Evolutionary conservation across 2,113 vertebrate genomes (phyloP), one percentile per base, ranked within the genome.

Genomic region (Otocyon megalotis): DNA sequence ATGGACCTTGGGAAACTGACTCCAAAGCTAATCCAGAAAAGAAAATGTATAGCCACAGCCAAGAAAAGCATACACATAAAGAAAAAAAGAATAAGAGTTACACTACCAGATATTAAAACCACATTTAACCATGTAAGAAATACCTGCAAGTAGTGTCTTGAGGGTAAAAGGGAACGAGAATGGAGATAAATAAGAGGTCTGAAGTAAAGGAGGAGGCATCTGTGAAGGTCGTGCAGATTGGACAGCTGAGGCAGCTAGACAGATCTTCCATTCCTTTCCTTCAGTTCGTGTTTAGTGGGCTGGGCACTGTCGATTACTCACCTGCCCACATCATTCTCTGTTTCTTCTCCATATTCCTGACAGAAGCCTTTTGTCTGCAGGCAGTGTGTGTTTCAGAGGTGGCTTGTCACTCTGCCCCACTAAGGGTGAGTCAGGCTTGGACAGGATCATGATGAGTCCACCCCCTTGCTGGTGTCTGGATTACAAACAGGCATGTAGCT

Each of bases 21-120:
- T 89, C 85, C 89, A 67, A 90, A 81, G 50, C 63, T 94, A 85
- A 94, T 48, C 50, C 32, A 20, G 72, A 74, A 81, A 94, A 54
- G 16, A 35, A 79, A 63, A 72, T 37, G 48, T 48, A 90, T 13
- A 19, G 20, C 7, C 50, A 83, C n/a, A 8, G 10, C 50, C 86
- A 69, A 20, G 43, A 65, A 54, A 72, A 60, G 48, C 30, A 86
- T 92, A 80, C 87, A 62, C n/a, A 15, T 28, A 88, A 77, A 76
- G 24, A 65, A 94, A 76, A 65, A 69, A 69, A 28, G 60, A 37
- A 32, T 17, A 60, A 65, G 28, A 43, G 53, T 89, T 92, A 37
- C 3, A 54, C 35, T 56, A 43, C 60, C 62, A 89, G 43, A 72
- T 77, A 58, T 28, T 63, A 72, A 85, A 50, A 80, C 20, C 26